These are phyloP conservation scores for Hypsopygia costalis DNA, from an alignment of 2,888 invertebrate genomes.

Conservation along the genomic window DNA sequence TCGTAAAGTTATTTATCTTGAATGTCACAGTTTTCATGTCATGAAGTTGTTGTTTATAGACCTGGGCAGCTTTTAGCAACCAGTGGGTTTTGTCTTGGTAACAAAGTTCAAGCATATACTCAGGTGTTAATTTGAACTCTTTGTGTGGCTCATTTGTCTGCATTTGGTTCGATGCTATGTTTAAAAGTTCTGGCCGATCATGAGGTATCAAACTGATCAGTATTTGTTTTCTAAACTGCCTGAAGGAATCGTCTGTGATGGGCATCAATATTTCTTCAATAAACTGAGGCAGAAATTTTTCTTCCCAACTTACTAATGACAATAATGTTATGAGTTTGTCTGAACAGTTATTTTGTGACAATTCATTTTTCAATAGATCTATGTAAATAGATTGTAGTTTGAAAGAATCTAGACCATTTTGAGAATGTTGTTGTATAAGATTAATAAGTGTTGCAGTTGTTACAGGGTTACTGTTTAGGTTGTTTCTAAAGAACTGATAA, in stretches of 20 bases:
- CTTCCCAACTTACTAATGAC: conserved; percentile 56
- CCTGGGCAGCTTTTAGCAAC: conserved; percentile 68
- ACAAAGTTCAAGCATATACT: conserved; percentile 74
- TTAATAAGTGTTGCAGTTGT: conserved; percentile 51
- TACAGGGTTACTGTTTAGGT: conserved; percentile 66
- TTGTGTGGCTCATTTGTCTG: conserved; percentile 64
- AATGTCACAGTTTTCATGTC: conserved; percentile 71
- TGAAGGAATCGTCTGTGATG: conserved; percentile 52
- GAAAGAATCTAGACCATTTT: conserved; percentile 34
- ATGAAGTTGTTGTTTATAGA: conserved; percentile 64
- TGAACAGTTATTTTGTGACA: conserved; percentile 43
- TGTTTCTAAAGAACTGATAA: conserved; percentile 59
- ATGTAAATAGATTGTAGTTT: conserved; percentile 57
- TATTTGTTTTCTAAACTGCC: conserved; percentile 68
- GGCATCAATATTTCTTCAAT: conserved; percentile 48
- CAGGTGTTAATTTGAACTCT: conserved; percentile 67
- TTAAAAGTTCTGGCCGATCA: conserved; percentile 52
- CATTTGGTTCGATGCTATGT: conserved; percentile 50
- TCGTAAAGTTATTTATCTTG: conserved; percentile 72
- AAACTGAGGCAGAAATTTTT: conserved; percentile 45
- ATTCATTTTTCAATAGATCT: conserved; percentile 53
- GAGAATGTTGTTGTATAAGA: conserved; percentile 43
- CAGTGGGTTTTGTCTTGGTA: conserved; percentile 72
- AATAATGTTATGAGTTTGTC: conserved; percentile 59
- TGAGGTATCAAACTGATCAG: conserved; percentile 64